Base-by-base conservation (phyloP, 2,888 invertebrate genomes). In the Watsonalla cultraria region DNA sequence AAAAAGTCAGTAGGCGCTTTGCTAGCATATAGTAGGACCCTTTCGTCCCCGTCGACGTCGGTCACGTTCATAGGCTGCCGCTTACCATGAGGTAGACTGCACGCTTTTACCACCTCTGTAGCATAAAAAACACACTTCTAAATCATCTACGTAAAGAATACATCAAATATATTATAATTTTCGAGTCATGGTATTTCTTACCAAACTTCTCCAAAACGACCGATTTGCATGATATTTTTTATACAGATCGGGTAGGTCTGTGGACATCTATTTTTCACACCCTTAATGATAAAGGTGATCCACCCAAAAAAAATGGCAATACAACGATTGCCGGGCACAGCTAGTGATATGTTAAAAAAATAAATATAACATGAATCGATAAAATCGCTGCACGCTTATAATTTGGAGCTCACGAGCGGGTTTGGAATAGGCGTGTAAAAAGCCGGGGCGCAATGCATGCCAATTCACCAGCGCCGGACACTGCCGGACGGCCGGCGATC, bases 401-500 rank as follows among this genome's bases (percentile, higher is more conserved):
- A 15, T 57, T 72, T 69, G 59, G 5, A 51, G 35, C 50, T 39
- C 5, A 48, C 33, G 54, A 64, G 65, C 63, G 68, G 72, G 70
- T 72, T 74, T 62, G 71, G 80, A 75, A 82, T 80, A 82, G 84
- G 82, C 82, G 82, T 82, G 84, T 87, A 86, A 86, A 88, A 87
- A 85, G 80, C 79, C 66, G 64, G 68, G 74, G 76, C 78, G 84
- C 84, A 86, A 87, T 88, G 87, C 86, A 88, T 88, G 87, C 85
- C 86, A 88, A 87, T 84, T 86, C 82, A 75, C 77, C 78, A 74
- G 66, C 62, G 68, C 75, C 71, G 79, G 79, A 78, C 80, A 72
- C 68, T 66, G 72, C 71, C 72, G 79, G 78, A 73, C 77, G 65
- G 67, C 60, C 59, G 58, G 57, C 59, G 62, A 61, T 51, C 59